Evolutionary conservation across 35 echinoderm and acorn worm genomes (phyloP), one percentile per base, ranked within the genome.

Genomic region (Lytechinus pictus): DNA sequence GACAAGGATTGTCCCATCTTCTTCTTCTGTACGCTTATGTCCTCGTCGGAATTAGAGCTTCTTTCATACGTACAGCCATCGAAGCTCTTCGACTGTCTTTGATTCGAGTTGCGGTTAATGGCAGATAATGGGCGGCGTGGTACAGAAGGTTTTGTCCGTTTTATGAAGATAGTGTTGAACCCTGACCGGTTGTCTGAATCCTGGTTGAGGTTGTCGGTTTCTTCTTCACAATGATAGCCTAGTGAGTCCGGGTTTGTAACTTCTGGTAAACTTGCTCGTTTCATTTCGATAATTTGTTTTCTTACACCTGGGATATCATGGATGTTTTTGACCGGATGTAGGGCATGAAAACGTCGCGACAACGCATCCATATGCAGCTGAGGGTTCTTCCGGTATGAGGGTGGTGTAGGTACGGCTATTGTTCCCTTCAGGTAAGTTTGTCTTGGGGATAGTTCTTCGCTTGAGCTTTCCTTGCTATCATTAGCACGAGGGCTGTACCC

Each of bases 301-400:
- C 53, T 93, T 21, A 93, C 27, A 27, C 3, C 21, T 10, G 92
- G 53, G 52, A 57, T 57, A 10, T 93, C 92, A 54, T 27, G 9
- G 52, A 93, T 93, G 92, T 93, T 57, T 24, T 93, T 93, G 11
- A 93, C 52, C 92, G 92, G 92, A 28, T 93, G 92, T 57, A 93
- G 28, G 53, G 92, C 92, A 53, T 93, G 92, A 55, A 93, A 93
- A 27, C 92, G 92, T 27, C 92, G 92, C 11, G 92, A 93, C 53
- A 93, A 57, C 21, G 53, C 53, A 8, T 93, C 92, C 52, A 93
- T 93, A 21, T 93, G 92, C 9, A 54, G 52, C 27, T 93, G 92
- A 27, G 92, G 52, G 57, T 93, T 93, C 54, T 93, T 93, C 13
- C 92, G 92, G n/a, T 93, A 93, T 13, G 92, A 24, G 27, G 92